Percentiles rank a stretch among this genome's conserved stretches.
Conservation (phyloP, 1,140 invertebrate genomes). For the Aphaenogaster ashmeadi region DNA sequence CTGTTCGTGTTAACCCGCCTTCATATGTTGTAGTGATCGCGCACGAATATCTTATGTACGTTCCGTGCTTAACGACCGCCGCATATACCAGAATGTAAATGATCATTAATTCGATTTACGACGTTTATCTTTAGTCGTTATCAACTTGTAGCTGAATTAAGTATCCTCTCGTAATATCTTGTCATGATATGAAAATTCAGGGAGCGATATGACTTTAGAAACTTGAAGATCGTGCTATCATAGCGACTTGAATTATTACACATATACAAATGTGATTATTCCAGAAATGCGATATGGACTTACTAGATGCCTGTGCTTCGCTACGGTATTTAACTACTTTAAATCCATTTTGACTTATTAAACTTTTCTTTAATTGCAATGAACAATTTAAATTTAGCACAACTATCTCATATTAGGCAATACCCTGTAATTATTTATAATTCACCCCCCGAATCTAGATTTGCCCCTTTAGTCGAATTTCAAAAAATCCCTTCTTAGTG, state of each 20-base stretch:
- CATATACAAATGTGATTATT: neutral
- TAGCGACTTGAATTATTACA: neutral
- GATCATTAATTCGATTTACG: slow-evolving; percentile 46
- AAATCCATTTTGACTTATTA: no score
- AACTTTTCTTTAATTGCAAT: no score
- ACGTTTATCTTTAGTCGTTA: slow-evolving; percentile 36
- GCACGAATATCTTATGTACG: slow-evolving; percentile 11
- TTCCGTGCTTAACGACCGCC: slow-evolving; percentile 18
- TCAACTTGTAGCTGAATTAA: slow-evolving; percentile 27
- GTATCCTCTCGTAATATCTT: slow-evolving; percentile 1
- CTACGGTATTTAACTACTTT: no score
- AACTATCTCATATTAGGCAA: no score
- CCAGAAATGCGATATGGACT: neutral
- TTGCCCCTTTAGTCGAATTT: no score
- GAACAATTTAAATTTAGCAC: no score
- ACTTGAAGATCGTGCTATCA: neutral
- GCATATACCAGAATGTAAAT: slow-evolving; percentile 22
- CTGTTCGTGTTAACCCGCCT: slow-evolving; percentile 49
- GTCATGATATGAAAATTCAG: neutral
- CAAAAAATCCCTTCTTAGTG: no score
- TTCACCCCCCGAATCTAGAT: no score
- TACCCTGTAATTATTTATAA: no score
- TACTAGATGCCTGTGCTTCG: neutral
- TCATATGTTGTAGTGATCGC: slow-evolving; percentile 50
- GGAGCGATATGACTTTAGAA: neutral